Conservation (phyloP, 1,140 invertebrate genomes). For the Lepidurus packardi region DNA sequence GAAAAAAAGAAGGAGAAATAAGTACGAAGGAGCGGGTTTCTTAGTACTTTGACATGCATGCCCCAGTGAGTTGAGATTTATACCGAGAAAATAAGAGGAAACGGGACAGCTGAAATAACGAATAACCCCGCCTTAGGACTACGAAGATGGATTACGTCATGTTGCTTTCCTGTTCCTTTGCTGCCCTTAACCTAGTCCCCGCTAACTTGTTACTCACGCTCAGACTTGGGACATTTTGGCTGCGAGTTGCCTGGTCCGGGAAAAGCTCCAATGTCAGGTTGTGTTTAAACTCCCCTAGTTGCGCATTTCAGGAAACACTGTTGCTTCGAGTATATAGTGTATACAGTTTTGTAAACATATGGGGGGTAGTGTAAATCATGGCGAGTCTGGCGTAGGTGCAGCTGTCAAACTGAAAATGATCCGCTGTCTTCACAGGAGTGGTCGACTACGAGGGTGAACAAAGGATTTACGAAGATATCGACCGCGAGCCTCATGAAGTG, state of each 20-base stretch:
- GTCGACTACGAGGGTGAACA: constrained; percentile 25
- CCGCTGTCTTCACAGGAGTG: not conserved
- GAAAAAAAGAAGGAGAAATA: not conserved
- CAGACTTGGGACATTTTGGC: not conserved
- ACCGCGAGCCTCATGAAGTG: constrained; percentile 13
- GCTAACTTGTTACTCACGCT: constrained; percentile 10
- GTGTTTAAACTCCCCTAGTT: not conserved
- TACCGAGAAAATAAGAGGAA: not conserved
- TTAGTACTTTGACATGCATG: not conserved
- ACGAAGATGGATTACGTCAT: constrained; percentile 9
- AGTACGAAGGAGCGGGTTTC: not conserved
- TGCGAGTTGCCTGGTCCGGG: not conserved
- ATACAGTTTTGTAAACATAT: not conserved
- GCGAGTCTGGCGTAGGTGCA: not conserved
- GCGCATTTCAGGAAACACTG: not conserved
- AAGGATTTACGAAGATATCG: constrained; percentile 36
- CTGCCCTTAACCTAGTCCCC: constrained; percentile 9
- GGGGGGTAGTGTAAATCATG: not conserved
- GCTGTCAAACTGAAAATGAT: not conserved
- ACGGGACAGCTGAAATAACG: not conserved
- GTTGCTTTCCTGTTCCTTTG: not conserved
- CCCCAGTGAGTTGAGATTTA: too few species aligned
- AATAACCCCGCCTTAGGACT: not conserved
- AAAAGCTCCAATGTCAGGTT: not conserved
- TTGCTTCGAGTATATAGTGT: not conserved